Percentiles rank a stretch among this genome's conserved stretches.
Evolutionary conservation across 2,888 invertebrate species (phyloP).

Genomic region (Melanostoma mellinum): DNA sequence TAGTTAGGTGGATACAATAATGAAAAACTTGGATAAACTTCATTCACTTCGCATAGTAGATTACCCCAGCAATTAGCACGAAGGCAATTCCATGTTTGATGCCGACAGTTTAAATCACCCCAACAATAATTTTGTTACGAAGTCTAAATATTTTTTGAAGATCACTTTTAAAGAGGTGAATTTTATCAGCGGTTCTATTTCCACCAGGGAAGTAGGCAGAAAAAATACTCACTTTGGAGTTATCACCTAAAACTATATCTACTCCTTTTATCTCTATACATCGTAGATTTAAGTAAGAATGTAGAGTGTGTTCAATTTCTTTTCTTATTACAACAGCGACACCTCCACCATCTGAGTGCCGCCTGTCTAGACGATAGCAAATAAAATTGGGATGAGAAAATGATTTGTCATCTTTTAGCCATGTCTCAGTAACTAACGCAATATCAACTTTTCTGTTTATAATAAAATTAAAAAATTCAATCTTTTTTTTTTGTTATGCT

Average conservation of each 20-base stretch:
- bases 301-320: background rate
- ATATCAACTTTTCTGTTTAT: background rate
- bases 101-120: slow-evolving; percentile 15
- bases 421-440: no score
- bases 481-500: background rate
- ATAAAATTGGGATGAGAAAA: slow-evolving; percentile 1
- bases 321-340: slow-evolving; percentile 14
- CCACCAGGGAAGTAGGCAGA: slow-evolving; percentile 15
- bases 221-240: background rate
- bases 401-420: background rate
- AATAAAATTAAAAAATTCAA: slow-evolving; percentile 19
- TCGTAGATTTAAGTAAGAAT: background rate
- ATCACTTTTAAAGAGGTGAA: background rate
- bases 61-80: slow-evolving; percentile 21
- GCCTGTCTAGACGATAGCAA: slow-evolving; percentile 9
- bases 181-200: slow-evolving; percentile 5
- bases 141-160: slow-evolving; percentile 2
- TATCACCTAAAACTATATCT: slow-evolving; percentile 1
- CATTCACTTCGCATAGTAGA: background rate
- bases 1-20: slow-evolving; percentile 2
- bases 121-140: slow-evolving; percentile 4
- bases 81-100: slow-evolving; percentile 18
- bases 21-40: slow-evolving; percentile 1
- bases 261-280: slow-evolving; percentile 2
- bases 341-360: slow-evolving; percentile 2